Percentiles rank a stretch among this genome's conserved stretches.
Conservation (phyloP, 2,888 invertebrate species). For the Drosophila birchii region DNA sequence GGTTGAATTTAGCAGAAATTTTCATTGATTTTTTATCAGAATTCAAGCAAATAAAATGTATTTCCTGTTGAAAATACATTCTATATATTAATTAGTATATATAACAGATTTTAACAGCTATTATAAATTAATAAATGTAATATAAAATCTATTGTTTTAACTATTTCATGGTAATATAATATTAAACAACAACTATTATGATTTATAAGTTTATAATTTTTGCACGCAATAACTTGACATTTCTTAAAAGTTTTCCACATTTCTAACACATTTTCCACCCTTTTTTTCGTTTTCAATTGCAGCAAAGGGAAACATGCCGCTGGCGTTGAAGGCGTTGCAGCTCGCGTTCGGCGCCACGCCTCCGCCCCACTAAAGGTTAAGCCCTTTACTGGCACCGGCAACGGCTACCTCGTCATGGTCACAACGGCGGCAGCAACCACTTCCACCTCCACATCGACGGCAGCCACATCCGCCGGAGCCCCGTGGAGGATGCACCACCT, state of each 20-base stretch:
- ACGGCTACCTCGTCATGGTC: conserved; percentile 27
- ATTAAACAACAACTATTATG: not conserved
- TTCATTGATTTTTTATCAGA: no score
- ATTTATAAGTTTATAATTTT: no score
- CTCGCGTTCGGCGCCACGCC: conserved; percentile 48
- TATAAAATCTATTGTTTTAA: not conserved
- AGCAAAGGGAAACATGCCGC: conserved; percentile 58
- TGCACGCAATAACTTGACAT: not conserved
- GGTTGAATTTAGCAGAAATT: no score
- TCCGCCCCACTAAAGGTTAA: conserved; percentile 51
- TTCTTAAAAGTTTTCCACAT: no score
- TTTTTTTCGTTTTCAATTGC: conserved; percentile 15
- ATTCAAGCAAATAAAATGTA: not conserved
- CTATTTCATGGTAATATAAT: not conserved
- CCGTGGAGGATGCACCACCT: conserved; percentile 56
- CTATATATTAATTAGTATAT: not conserved
- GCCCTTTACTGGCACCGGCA: no score
- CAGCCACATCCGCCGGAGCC: conserved; percentile 46
- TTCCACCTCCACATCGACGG: conserved; percentile 15
- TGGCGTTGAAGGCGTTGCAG: conserved; percentile 43
- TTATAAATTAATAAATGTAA: not conserved
- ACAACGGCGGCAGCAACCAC: conserved; percentile 32
- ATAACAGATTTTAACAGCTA: not conserved
- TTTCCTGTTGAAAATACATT: not conserved
- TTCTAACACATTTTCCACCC: not conserved